phyloP scores from a whole-genome alignment of 2,888 invertebrate genomes.

The Molanna angustata region DNA sequence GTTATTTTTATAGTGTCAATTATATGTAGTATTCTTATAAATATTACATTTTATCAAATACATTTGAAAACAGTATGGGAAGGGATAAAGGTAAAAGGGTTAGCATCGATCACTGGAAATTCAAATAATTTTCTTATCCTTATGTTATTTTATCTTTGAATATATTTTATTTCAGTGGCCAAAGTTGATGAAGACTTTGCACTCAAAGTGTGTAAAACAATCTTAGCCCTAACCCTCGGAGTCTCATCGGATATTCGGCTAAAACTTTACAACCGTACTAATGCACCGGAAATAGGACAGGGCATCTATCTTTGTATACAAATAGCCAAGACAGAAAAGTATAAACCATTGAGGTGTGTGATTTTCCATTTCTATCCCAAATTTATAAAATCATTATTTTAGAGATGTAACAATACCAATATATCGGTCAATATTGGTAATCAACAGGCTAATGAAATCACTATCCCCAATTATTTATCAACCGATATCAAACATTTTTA shows the following conservation, averaged over 20 bases:
- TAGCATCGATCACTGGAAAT: background rate
- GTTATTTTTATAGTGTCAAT: too few species aligned
- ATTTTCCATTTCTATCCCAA: background rate
- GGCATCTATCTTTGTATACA: conserved; percentile 63
- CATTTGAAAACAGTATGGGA: too few species aligned
- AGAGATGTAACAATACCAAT: too few species aligned
- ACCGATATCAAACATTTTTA: too few species aligned
- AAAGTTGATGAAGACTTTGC: conserved; percentile 63
- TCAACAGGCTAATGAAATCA: too few species aligned
- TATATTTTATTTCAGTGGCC: conserved; percentile 48
- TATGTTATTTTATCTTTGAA: background rate
- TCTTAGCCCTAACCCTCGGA: conserved; percentile 51
- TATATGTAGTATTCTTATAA: too few species aligned
- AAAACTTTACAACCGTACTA: conserved; percentile 54
- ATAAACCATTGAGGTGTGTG: conserved; percentile 59
- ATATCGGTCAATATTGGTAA: too few species aligned
- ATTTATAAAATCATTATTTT: too few species aligned
- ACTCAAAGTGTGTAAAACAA: conserved; percentile 54
- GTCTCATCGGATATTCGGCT: conserved; percentile 52
- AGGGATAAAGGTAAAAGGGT: too few species aligned
- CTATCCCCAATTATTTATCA: too few species aligned
- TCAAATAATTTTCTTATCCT: background rate
- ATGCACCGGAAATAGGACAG: conserved; percentile 61
- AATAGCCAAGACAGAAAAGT: conserved; percentile 64
- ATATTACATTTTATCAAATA: too few species aligned